These are phyloP conservation scores for Cotesia chilonis DNA, from an alignment of 1,140 invertebrate genomes.

Conservation along the genomic window DNA sequence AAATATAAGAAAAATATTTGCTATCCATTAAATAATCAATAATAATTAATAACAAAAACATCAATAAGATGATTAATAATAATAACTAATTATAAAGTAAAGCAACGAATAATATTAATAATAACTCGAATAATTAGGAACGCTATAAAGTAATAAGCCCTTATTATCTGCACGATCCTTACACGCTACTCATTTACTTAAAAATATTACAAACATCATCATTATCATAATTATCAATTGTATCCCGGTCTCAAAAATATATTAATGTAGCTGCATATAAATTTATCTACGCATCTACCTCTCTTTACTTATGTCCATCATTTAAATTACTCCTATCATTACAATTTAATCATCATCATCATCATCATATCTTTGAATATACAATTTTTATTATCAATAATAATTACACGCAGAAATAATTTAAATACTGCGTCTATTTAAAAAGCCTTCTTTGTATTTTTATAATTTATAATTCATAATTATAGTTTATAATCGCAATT, in stretches of 20 bases:
- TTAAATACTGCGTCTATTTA: no score
- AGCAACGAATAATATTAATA: slow-evolving; percentile 23
- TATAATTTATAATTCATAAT: no score
- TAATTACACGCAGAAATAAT: no score
- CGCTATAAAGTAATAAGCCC: slow-evolving; percentile 45
- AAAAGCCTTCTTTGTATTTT: no score
- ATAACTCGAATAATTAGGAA: slow-evolving; percentile 41
- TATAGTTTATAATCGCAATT: no score
- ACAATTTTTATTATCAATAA: no score
- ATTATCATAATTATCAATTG: slow-evolving; percentile 63
- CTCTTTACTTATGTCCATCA: slow-evolving; percentile 31
- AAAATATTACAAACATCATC: slow-evolving; percentile 62
- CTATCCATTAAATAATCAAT: no score
- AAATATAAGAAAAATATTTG: no score
- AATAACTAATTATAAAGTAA: slow-evolving; percentile 18
- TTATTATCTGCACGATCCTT: slow-evolving; percentile 49
- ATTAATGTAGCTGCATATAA: slow-evolving; percentile 53
- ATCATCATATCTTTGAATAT: no score
- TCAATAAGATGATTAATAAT: not conserved
- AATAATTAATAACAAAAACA: no score
- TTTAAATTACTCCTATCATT: slow-evolving; percentile 7
- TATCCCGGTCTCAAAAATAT: slow-evolving; percentile 65
- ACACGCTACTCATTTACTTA: slow-evolving; percentile 57
- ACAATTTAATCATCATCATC: not conserved
- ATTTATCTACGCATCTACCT: slow-evolving; percentile 43